Evolutionary conservation across 2,113 vertebrate genomes (phyloP), one percentile per base, ranked within the genome.

Genomic region (Ahaetulla prasina): DNA sequence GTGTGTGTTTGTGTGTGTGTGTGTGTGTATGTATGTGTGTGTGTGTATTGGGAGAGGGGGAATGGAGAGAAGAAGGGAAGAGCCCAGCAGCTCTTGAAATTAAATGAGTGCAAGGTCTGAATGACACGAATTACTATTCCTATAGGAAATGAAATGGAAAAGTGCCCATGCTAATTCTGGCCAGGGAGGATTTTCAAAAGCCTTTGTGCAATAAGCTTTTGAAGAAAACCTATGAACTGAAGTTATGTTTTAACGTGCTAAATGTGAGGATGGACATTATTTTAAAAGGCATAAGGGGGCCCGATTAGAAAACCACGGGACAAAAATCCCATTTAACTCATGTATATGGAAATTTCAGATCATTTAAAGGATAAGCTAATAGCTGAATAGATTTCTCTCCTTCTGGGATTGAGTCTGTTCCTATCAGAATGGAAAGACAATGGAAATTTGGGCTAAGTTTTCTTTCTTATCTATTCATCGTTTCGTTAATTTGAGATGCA

Each of bases 231-330:
- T 27, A 23, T 50, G 57, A 54, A 39, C 39, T 93, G 87, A 94
- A 93, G 94, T 93, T 91, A 60, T 93, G 39, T 89, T 50, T 89
- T 88, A 87, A 87, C 30, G n/a, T 91, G 88, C 88, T 87, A 91
- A 88, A 60, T 89, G 47, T 43, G 23, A 25, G 43, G 50, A 87
- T 22, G 4, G 11, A 55, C 18, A 52, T 39, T 20, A 23, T 74
- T 74, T 90, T 89, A 89, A 90, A 85, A 47, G 55, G 39, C 68
- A 39, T 90, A 86, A 87, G 88, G 85, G 50, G 49, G 35, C 27
- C 43, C 49, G 57, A 86, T 43, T 88, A 92, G 91, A 54, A 35
- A 53, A 50, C 74, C 53, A 57, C 12, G 47, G 39, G 39, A 63
- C 39, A 63, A 63, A 47, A 60, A 86, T 43, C 54, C 88, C n/a